Evolutionary conservation across 2,888 invertebrate species (phyloP).

Genomic region (Heterodera filipjevi): DNA sequence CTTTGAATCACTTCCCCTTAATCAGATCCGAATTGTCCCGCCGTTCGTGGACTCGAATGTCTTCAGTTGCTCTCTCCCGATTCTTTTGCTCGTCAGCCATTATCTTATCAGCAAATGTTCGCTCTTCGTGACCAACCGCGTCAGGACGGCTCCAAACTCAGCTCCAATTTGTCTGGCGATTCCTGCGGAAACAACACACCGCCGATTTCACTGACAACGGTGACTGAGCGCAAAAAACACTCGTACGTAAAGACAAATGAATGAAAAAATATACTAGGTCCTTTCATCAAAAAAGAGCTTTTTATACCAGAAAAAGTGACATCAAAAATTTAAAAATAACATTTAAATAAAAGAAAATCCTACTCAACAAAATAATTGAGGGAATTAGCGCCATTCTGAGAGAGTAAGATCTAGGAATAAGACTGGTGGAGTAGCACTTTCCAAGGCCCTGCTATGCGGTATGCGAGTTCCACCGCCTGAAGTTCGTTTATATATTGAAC

Average conservation of each 20-base stretch:
- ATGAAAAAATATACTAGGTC: background rate
- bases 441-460: no score
- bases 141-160: background rate
- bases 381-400: no score
- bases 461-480: no score
- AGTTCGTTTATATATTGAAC: no score
- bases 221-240: constrained; percentile 24
- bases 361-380: no score
- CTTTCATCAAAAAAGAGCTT: no score
- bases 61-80: constrained; percentile 60
- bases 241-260: background rate
- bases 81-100: constrained; percentile 60
- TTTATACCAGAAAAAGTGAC: no score
- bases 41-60: constrained; percentile 53
- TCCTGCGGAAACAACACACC: constrained; percentile 8
- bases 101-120: constrained; percentile 62
- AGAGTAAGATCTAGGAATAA: no score
- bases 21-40: constrained; percentile 56
- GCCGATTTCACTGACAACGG: constrained; percentile 14
- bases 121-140: constrained; percentile 55
- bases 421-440: no score
- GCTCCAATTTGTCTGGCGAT: constrained; percentile 15
- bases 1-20: background rate
- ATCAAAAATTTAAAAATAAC: no score
- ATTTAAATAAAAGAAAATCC: no score